These are phyloP conservation scores for Apocheima hispidaria DNA, from an alignment of 2,888 invertebrate species.

Conservation along the genomic window DNA sequence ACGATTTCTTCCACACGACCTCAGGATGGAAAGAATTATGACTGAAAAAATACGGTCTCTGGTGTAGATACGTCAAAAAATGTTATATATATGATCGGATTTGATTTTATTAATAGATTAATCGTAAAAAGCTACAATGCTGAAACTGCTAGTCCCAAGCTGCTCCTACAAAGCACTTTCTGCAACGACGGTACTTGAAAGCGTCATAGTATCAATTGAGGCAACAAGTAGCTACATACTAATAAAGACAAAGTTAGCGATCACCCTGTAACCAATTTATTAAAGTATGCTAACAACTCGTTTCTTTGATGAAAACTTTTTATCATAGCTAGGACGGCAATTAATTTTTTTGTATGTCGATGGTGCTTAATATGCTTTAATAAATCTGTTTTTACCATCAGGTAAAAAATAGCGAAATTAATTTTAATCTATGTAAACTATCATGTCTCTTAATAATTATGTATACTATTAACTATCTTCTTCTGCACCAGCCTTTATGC, in stretches of 20 bases:
- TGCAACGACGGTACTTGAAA: slow-evolving; percentile 1
- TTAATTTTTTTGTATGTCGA: slow-evolving; percentile 10
- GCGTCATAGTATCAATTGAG: neutral
- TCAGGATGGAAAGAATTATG: too few relatives aligned
- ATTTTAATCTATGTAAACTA: slow-evolving; percentile 21
- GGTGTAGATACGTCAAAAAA: too few relatives aligned
- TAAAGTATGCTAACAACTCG: slow-evolving; percentile 17
- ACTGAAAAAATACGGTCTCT: too few relatives aligned
- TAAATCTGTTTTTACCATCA: slow-evolving; percentile 15
- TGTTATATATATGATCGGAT: too few relatives aligned
- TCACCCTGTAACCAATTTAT: slow-evolving; percentile 17
- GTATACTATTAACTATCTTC: neutral
- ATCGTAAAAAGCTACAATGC: too few relatives aligned
- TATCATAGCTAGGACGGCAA: neutral
- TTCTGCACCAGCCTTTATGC: too few relatives aligned
- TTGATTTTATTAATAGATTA: too few relatives aligned
- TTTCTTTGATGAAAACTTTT: slow-evolving; percentile 11
- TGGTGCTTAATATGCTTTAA: slow-evolving; percentile 22
- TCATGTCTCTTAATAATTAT: neutral
- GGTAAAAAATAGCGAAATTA: slow-evolving; percentile 15
- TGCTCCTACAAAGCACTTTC: neutral
- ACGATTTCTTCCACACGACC: too few relatives aligned
- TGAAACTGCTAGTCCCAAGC: too few relatives aligned
- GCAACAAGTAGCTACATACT: neutral
- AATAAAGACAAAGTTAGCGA: neutral